phyloP scores from a whole-genome alignment of 2,797 vertebrate species.

The Rhinella marina region DNA sequence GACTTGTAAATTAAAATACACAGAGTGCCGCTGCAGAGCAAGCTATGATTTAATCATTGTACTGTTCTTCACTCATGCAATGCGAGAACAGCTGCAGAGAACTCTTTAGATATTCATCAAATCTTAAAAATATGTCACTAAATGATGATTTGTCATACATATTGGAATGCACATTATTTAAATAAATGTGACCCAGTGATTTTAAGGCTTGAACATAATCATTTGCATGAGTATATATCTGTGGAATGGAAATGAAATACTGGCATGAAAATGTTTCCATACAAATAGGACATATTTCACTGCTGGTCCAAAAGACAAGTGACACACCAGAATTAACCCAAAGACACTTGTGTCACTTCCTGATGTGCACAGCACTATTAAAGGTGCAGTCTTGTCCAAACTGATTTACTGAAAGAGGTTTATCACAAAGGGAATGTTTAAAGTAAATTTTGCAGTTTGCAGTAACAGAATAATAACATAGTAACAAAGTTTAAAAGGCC shows the following conservation, averaged over 20 bases:
- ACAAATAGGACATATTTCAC: conserved; percentile 34
- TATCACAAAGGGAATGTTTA: too few relatives aligned
- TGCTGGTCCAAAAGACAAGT: not conserved
- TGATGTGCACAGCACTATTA: not conserved
- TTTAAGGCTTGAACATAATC: conserved; percentile 38
- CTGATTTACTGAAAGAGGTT: too few relatives aligned
- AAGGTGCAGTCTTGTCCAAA: not conserved
- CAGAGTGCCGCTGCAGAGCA: conserved; percentile 39
- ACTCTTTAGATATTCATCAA: conserved; percentile 56
- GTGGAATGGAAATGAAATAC: conserved; percentile 41
- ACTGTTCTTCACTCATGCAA: conserved; percentile 47
- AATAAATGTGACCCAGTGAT: conserved; percentile 57
- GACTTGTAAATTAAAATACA: conserved; percentile 60
- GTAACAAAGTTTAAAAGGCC: too few relatives aligned
- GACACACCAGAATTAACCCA: conserved; percentile 8
- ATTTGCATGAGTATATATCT: conserved; percentile 49
- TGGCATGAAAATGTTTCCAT: conserved; percentile 38
- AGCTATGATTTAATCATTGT: conserved; percentile 57
- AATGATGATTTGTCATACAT: conserved; percentile 55
- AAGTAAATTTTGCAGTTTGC: too few relatives aligned
- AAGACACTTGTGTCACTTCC: not conserved
- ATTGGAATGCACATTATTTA: conserved; percentile 59
- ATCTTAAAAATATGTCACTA: conserved; percentile 59
- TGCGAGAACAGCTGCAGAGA: conserved; percentile 54
- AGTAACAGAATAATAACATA: too few relatives aligned